Evolutionary conservation across 2,113 vertebrate genomes (phyloP).

Genomic region (Salvelinus sp.): DNA sequence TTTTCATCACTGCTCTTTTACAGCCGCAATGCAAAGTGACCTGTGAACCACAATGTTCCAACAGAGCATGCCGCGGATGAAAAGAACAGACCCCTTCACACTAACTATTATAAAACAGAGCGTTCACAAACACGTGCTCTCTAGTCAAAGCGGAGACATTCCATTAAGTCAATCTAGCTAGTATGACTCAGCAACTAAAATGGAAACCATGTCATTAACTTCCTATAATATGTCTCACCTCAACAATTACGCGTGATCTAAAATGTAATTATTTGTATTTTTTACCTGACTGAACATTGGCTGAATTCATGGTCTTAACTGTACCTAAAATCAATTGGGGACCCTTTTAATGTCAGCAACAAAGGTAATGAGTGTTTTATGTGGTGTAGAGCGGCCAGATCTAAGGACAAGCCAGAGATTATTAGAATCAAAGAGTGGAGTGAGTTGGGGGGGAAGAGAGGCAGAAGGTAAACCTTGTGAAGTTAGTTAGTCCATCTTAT

Average conservation of each 20-base stretch:
- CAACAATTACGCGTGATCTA: background rate
- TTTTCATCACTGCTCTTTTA: background rate
- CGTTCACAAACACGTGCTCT: background rate
- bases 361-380: constrained; percentile 17
- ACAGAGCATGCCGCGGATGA: background rate
- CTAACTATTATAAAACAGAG: background rate
- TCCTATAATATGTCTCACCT: background rate
- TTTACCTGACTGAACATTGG: background rate
- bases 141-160: background rate
- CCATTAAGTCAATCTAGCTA: too few relatives aligned
- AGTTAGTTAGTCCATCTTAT: background rate
- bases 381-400: background rate
- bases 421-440: background rate
- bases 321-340: constrained; percentile 3
- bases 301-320: background rate
- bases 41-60: background rate
- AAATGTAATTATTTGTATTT: constrained; percentile 10
- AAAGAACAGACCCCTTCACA: background rate
- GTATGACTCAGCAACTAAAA: constrained; percentile 1
- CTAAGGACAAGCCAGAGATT: constrained; percentile 5
- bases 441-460: background rate
- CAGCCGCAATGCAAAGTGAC: background rate
- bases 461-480: too few relatives aligned
- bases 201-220: background rate
- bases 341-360: constrained; percentile 3